phyloP scores from a whole-genome alignment of 2,113 vertebrate species.

The Daphoenositta chrysoptera region DNA sequence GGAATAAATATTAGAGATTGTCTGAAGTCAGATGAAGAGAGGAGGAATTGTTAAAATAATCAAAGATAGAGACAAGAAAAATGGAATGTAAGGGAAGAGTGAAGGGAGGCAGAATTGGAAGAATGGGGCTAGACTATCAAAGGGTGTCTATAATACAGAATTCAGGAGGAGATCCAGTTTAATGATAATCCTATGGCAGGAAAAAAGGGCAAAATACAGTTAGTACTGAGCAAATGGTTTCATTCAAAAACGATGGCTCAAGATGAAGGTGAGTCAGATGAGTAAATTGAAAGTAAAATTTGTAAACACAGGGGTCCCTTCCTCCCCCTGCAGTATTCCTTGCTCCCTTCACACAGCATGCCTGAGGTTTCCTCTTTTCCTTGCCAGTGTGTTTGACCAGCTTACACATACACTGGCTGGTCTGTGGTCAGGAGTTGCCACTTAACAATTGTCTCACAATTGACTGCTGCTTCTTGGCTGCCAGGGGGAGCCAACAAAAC shows the following conservation, averaged over 20 bases:
- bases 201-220: background rate
- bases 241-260: background rate
- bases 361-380: background rate
- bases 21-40: background rate
- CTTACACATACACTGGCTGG: rapidly evolving
- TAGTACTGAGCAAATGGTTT: background rate
- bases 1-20: background rate
- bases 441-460: background rate
- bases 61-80: background rate
- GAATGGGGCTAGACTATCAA: background rate
- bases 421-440: background rate
- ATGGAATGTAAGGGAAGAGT: background rate
- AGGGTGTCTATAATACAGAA: background rate
- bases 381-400: background rate
- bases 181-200: background rate
- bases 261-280: background rate
- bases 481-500: background rate
- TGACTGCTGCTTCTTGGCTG: background rate
- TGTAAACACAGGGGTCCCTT: background rate
- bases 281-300: background rate
- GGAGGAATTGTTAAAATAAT: background rate
- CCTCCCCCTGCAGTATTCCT: background rate
- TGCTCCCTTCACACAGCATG: background rate
- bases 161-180: background rate
- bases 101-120: background rate